Evolutionary conservation across 1,140 invertebrate genomes (phyloP), one percentile per base, ranked within the genome.

Genomic region (Penaeus chinensis): DNA sequence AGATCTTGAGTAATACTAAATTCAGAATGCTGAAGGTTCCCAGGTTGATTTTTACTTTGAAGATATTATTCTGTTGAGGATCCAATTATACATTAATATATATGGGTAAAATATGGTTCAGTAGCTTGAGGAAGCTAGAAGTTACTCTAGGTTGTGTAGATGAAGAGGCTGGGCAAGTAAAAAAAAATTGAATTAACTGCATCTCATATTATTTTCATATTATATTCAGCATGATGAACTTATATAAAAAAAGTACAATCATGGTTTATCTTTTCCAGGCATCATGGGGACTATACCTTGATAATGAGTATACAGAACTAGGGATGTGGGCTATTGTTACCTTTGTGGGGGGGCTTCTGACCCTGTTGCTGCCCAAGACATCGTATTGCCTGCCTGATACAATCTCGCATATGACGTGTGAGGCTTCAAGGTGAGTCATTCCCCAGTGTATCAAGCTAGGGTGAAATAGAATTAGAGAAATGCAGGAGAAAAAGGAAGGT

Each of bases 291-390:
- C 11, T 80, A 47, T 86, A 86, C 77, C 47, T 86, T 32, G 84
- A 86, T 61, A 78, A 86, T 61, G 71, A 20, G 27, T 87, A 82
- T 65, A 81, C 80, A 5, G 86, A 87, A 71, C 20, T 87, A n/a
- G 81, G 80, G 18, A 63, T 87, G 22, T 87, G 86, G 86, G 80
- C 86, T 13, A 82, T 83, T 42, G 71, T 83, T n/a, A 82, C 80
- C n/a, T 87, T 87, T 42, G n/a, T 87, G 69, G 86, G 65, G 22
- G 86, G 80, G 22, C 78, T 87, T 0, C 74, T 87, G 80, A 47
- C 60, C 7, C 71, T 87, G 10, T 62, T 87, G 69, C 86, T 87
- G 19, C 86, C 86, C 11, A 82, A 61, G 27, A 87, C 81, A 0
- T 81, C 71, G 0, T 47, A 65, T 61, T 62, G 86, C 71, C 61